Evolutionary conservation across 1,140 invertebrate species (phyloP).

Genomic region (Onthophagus taurus): DNA sequence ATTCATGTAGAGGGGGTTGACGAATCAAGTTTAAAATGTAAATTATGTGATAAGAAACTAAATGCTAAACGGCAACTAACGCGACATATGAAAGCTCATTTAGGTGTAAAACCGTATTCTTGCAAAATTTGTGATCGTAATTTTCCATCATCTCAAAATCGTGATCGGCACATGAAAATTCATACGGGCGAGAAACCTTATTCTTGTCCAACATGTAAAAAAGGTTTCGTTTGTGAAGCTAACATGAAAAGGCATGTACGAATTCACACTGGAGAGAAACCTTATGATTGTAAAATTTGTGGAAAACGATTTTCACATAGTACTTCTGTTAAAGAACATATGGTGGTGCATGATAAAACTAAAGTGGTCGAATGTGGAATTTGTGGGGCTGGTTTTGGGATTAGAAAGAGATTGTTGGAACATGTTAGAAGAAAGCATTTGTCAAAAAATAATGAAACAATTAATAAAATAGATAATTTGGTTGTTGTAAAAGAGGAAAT

Average conservation of each 20-base stretch:
- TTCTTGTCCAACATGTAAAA: conserved; percentile 48
- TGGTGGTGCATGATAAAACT: conserved; percentile 38
- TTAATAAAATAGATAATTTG: background rate
- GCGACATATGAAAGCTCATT: conserved; percentile 30
- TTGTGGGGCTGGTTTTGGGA: conserved; percentile 49
- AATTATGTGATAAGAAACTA: conserved; percentile 60
- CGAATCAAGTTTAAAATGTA: conserved; percentile 69
- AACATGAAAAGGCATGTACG: conserved; percentile 38
- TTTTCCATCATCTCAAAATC: conserved; percentile 28
- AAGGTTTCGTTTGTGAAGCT: conserved; percentile 43
- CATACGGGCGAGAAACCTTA: conserved; percentile 38
- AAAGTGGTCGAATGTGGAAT: conserved; percentile 62
- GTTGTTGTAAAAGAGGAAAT: no score
- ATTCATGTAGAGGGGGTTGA: conserved; percentile 41
- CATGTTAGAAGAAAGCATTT: conserved; percentile 25
- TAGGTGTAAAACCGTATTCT: conserved; percentile 25
- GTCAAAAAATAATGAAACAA: background rate
- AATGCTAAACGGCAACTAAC: conserved; percentile 23
- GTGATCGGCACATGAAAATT: conserved; percentile 48
- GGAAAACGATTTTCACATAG: conserved; percentile 23
- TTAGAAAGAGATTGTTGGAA: conserved; percentile 28
- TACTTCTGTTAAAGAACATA: conserved; percentile 29
- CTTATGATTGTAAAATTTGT: conserved; percentile 20
- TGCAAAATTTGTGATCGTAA: conserved; percentile 25
- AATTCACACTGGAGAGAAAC: conserved; percentile 31